Evolutionary conservation across 2,113 vertebrate species (phyloP), one percentile per base, ranked within the genome.

Genomic region (Neolamprologus brichardi): DNA sequence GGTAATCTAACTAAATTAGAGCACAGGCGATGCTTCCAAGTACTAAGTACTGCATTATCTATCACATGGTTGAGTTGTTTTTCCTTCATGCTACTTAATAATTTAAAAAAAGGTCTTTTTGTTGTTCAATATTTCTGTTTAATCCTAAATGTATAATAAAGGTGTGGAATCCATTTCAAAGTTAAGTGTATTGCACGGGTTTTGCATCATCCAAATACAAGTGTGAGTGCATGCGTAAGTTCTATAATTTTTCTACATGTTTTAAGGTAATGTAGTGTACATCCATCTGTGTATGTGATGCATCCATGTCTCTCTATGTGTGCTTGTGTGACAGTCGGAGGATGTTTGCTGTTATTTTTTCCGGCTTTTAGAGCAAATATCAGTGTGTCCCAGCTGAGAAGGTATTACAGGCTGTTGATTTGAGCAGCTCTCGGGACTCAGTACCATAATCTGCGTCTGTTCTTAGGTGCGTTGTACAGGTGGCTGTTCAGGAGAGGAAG

Each of bases 401-500:
- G 75, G 90, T 89, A 95, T 95, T 94, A 93, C 91, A 87, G 87
- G 89, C 92, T 94, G 92, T 93, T 94, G 95, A 94, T 93, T 92
- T 88, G 84, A 90, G 80, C 28, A 20, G 88, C 94, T 82, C 92
- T 53, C 7, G 94, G 88, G 93, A 94, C 84, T 72, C 64, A 23
- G 89, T 72, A 53, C 72, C 79, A 81, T 87, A 90, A 89, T 92
- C 90, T 94, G 88, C 84, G 90, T 95, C 94, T 96, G 95, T 95
- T 95, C 92, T 94, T 93, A 95, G 93, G 93, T 95, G 93, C 93
- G 90, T 81, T 60, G 80, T 95, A 94, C 96, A 96, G 95, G 95
- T 96, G 96, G 94, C 93, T 94, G 87, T 87, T 91, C 30, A 28
- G 70, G 72, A 89, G 67, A 83, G 83, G 46, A 72, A 79, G 86